These are phyloP conservation scores for Manis crassicaudata DNA, from an alignment of 2,797 vertebrate genomes.

Conservation along the genomic window DNA sequence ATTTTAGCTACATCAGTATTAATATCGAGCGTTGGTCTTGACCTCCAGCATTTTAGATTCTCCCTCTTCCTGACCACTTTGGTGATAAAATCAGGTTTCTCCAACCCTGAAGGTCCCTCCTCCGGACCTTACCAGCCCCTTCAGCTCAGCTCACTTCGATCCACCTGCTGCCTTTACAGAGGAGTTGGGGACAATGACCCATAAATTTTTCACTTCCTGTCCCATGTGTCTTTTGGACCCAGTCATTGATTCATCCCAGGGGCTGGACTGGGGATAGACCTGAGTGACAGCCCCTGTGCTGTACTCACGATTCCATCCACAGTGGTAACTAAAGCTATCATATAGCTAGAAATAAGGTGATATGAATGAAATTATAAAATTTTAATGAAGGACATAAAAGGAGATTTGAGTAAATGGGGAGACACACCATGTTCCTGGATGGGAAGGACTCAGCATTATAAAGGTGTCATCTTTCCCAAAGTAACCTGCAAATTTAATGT, in stretches of 20 bases:
- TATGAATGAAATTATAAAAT: not conserved
- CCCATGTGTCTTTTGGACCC: not conserved
- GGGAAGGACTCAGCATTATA: not conserved
- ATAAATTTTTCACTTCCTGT: not conserved
- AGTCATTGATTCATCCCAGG: not conserved
- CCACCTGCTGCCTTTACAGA: not conserved
- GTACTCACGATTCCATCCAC: not conserved
- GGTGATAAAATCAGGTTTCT: not conserved
- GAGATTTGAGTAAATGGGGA: constrained; percentile 33
- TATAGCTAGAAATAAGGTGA: constrained; percentile 14
- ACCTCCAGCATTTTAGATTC: not conserved
- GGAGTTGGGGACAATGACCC: not conserved
- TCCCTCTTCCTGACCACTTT: not conserved
- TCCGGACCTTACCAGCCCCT: not conserved
- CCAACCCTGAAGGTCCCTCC: not conserved
- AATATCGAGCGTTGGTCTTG: fast-evolving
- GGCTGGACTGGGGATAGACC: not conserved
- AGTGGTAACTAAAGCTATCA: not conserved
- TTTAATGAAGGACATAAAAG: constrained; percentile 57
- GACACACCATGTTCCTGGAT: not conserved
- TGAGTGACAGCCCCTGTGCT: not conserved
- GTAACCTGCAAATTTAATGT: constrained; percentile 55
- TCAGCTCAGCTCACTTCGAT: not conserved
- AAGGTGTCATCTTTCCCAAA: constrained; percentile 47
- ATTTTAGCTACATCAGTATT: not conserved